A percentile compares a stretch with the other conserved stretches of the same genome.
Conservation (phyloP, 2,113 vertebrate genomes). For the Sceloporus tristichus region DNA sequence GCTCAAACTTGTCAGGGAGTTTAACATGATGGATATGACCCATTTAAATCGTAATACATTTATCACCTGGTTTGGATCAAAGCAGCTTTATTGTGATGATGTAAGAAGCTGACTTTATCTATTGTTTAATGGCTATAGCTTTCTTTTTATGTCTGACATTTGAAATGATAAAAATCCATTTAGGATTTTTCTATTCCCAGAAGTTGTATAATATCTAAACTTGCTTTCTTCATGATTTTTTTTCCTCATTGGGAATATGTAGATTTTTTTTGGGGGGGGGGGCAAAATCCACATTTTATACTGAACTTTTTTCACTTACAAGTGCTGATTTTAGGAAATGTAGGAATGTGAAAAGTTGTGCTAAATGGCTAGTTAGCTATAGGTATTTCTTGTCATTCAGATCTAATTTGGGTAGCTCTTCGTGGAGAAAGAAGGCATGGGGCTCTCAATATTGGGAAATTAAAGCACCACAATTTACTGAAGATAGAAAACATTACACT, state of each 20-base stretch:
- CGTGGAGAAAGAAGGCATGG: background rate
- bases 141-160: slow-evolving; percentile 20
- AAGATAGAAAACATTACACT: background rate
- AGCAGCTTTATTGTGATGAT: slow-evolving; percentile 48
- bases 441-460: too few relatives aligned
- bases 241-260: background rate
- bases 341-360: background rate
- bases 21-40: slow-evolving; percentile 46
- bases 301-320: background rate
- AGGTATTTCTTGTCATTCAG: background rate
- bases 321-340: background rate
- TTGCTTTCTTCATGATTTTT: background rate
- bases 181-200: background rate
- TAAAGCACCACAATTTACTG: too few relatives aligned
- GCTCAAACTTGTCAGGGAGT: slow-evolving; percentile 44
- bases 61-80: slow-evolving; percentile 66
- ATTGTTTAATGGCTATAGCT: background rate
- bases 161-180: slow-evolving; percentile 22
- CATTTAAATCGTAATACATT: slow-evolving; percentile 52
- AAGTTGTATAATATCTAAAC: background rate
- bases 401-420: background rate
- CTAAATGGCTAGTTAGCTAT: background rate
- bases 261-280: too few relatives aligned
- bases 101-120: slow-evolving; percentile 55
- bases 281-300: background rate